Base-by-base conservation (phyloP, 2,113 vertebrate genomes). In the Datnioides undecimradiatus region DNA sequence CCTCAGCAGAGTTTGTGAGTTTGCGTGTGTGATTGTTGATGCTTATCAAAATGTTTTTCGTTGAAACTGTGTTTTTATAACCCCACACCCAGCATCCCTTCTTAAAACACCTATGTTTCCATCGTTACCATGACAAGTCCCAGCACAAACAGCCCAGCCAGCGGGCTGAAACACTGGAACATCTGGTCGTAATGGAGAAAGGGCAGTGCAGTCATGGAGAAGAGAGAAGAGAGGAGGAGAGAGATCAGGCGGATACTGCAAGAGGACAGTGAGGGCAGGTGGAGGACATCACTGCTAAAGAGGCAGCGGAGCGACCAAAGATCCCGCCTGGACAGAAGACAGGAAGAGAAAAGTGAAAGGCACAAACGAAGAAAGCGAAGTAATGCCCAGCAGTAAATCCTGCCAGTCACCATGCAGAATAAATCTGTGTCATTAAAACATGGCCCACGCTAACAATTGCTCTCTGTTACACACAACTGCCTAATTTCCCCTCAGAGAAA, bases 151-250 rank as follows among this genome's bases (percentile, higher is more conserved):
- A 57, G 76, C 60, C 41, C 41, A 65, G 87, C 81, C 88, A 93
- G 87, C 55, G 79, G 76, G 51, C 82, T 72, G 67, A 88, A 89
- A 84, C 81, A 67, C 40, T 80, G 82, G 72, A 91, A 94, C 92
- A 94, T 95, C 93, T 95, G 93, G 90, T 86, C 64, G 58, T 85
- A 79, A 92, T 86, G 81, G 87, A 89, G 85, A 90, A 83, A 90
- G 62, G 67, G 76, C 87, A 86, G 49, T n/a, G 71, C 66, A 88
- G 73, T 88, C 33, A 77, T 41, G 33, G 41, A 69, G 78, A 71
- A 51, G 46, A 62, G 74, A 73, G 29, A 48, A 55, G 57, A 71
- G 63, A 62, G 33, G 58, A 79, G 68, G 65, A 33, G 33, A 75
- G 69, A 76, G 51, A 64, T 73, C 38, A 69, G 45, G 33, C 33